Base-by-base conservation (phyloP, 1,140 invertebrate species). In the Lepidostoma basale region DNA sequence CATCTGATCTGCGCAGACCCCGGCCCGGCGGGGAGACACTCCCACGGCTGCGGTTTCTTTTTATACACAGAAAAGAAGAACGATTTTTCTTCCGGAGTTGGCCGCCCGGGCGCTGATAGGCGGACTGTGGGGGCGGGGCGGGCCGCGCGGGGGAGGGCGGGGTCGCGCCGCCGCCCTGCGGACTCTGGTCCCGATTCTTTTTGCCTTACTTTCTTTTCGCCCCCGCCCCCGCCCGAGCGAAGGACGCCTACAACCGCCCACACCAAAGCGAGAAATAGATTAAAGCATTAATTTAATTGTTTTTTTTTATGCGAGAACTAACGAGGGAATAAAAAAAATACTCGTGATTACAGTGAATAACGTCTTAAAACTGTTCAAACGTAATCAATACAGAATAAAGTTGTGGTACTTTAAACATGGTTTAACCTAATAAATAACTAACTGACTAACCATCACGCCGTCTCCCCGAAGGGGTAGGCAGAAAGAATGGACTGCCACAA, bases 11-110 rank as follows among this genome's bases (percentile, higher is more conserved):
- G 67, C 69, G 70, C 74, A 69, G 72, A 67, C 60, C 28, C 59
- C 47, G 69, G 59, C 65, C 69, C 52, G 36, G 47, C 36, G 70
- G 45, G 65, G 62, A 65, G 59, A 71, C 66, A 62, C 67, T 59
- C 63, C 67, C 63, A 63, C 65, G 68, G 69, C 67, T 62, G 65
- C 74, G 70, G 67, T 66, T 73, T 72, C 72, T 75, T 74, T 75
- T 72, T 62, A 42, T 47, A 65, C 62, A 33, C 72, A 69, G 56
- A 68, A 72, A 70, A 72, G 72, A 69, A 72, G 66, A 69, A 72
- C 69, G 68, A 73, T 73, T 73, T 70, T 62, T 62, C 59, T 62
- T 68, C 36, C 58, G 36, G 22, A 47, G 28, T 30, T 47, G 64
- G 62, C 64, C 62, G 47, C 59, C 62, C 44, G 22, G 39, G 20